Evolutionary conservation across 2,113 vertebrate genomes (phyloP).

Genomic region (Clarias batrachus): DNA sequence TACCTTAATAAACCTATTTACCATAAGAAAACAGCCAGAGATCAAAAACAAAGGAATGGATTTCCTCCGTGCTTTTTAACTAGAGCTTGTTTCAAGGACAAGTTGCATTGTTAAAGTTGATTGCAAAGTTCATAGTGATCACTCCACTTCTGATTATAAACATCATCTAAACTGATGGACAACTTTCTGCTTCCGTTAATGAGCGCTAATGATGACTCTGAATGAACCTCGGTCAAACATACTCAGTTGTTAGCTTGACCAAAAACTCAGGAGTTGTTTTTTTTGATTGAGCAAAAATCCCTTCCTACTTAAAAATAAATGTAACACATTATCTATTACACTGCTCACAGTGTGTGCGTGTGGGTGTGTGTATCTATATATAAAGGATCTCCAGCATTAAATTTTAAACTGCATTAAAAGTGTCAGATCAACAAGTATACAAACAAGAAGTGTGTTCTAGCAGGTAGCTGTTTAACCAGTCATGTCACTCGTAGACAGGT

Average conservation of each 20-base stretch:
- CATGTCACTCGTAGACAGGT: neutral
- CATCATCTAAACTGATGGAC: neutral
- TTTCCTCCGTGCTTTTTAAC: neutral
- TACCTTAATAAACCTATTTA: neutral
- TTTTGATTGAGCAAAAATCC: slow-evolving; percentile 77
- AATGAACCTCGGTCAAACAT: slow-evolving; percentile 68
- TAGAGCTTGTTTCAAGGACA: neutral
- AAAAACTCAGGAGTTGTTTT: slow-evolving; percentile 83
- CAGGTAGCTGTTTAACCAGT: slow-evolving; percentile 15
- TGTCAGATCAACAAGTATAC: slow-evolving; percentile 28
- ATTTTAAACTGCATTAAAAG: slow-evolving; percentile 37
- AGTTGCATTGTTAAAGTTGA: neutral
- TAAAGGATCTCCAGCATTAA: slow-evolving; percentile 17
- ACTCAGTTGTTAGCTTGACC: slow-evolving; percentile 73
- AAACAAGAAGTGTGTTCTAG: slow-evolving; percentile 15
- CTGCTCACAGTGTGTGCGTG: slow-evolving; percentile 37
- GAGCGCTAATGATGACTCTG: neutral
- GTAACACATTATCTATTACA: slow-evolving; percentile 78
- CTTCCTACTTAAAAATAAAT: slow-evolving; percentile 79
- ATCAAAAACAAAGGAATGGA: slow-evolving; percentile 2
- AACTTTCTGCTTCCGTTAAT: neutral
- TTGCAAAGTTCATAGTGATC: neutral
- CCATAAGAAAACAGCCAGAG: neutral
- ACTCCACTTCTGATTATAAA: neutral
- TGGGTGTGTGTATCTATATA: neutral